A percentile compares a stretch with the other conserved stretches of the same genome.
phyloP scores from a whole-genome alignment of 2,888 invertebrate genomes.

The Rotaria socialis region DNA sequence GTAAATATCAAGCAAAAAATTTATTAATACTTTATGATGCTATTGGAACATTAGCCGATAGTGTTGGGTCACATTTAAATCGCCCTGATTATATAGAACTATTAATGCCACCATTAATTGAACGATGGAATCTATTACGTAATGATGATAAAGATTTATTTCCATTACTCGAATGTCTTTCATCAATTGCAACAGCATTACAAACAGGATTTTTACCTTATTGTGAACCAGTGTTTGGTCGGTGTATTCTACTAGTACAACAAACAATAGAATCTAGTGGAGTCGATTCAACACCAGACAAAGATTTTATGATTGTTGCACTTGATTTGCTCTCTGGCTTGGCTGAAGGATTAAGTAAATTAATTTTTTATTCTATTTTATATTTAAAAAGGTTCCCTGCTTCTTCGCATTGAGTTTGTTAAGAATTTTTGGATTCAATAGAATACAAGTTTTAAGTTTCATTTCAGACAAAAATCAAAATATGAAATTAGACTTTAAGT shows the following conservation, averaged over 20 bases:
- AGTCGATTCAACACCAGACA: conserved; percentile 79
- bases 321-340: conserved; percentile 89
- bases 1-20: conserved; percentile 73
- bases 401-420: no score
- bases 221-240: conserved; percentile 86
- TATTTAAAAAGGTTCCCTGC: no score
- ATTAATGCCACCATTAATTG: conserved; percentile 93
- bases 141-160: conserved; percentile 98
- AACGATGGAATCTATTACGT: conserved; percentile 93
- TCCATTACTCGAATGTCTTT: conserved; percentile 90
- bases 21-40: conserved; percentile 94
- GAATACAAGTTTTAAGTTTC: no score
- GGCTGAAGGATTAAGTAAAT: conserved; percentile 75
- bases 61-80: conserved; percentile 91
- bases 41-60: conserved; percentile 94
- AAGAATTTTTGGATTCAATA: no score
- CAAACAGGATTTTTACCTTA: conserved; percentile 94
- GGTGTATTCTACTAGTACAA: conserved; percentile 91
- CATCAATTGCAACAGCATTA: conserved; percentile 92
- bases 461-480: no score
- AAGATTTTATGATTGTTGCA: conserved; percentile 97
- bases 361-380: background rate
- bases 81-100: conserved; percentile 90
- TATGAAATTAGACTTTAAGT: no score
- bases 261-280: conserved; percentile 89